Base-by-base conservation (phyloP, 2,888 invertebrate species). In the Anoncus sp. region DNA sequence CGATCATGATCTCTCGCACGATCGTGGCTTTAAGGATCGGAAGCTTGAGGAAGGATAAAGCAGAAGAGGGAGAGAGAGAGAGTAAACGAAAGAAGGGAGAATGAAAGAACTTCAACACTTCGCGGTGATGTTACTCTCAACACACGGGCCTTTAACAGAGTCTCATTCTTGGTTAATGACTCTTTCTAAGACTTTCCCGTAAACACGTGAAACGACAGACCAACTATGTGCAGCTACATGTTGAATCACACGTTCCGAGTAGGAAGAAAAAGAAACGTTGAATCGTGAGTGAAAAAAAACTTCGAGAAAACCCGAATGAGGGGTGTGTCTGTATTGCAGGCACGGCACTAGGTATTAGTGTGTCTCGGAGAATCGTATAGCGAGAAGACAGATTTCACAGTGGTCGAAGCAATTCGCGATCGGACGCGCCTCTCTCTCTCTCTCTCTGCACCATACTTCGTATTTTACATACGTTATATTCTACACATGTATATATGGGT, bases 381-480 rank as follows among this genome's bases (percentile, higher is more conserved):
- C 22, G 49, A 49, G 40, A 74, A 70, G 76, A 79, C 63, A 49
- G 70, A 79, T 74, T 77, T 65, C 51, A 55, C 73, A 74, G 73
- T 77, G 53, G 69, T 73, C 55, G 76, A 65, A 62, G 76, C 60
- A 79, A 77, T 74, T 74, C 69, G 70, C 63, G 49, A 67, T 72
- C 71, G n/a, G 43, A 71, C 75, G 65, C 65, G 59, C 51, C 51
- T 65, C 51, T 22, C 40, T 24, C 12, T 31, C 31, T 7, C 31
- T 31, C 31, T 38, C 38, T 38, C 43, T 57, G 27, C 43, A 49
- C 18, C 51, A n/a, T 35, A 55, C 66, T 27, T 20, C 49, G 62
- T 62, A 72, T 47, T 72, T 67, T 67, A 62, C 76, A 72, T 67
- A 31, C 67, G 75, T 73, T 72, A 49, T 51, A 24, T 38, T 3